Evolutionary conservation across 2,888 invertebrate genomes (phyloP).

Genomic region (Sesia bembeciformis): DNA sequence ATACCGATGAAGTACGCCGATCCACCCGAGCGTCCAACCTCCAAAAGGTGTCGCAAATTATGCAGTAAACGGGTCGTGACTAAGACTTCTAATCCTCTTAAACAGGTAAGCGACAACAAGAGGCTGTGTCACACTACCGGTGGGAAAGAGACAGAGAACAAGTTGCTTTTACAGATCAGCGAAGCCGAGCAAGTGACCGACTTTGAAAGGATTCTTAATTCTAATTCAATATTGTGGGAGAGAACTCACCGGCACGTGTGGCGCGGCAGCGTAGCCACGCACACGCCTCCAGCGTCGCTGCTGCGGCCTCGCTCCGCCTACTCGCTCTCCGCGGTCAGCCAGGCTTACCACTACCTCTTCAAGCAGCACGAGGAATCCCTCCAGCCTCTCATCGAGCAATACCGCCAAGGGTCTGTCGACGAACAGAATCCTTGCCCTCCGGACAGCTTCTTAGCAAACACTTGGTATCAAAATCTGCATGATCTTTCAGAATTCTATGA

Average conservation of each 20-base stretch:
- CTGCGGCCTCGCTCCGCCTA: slow-evolving; percentile 56
- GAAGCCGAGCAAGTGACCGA: slow-evolving; percentile 76
- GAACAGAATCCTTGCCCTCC: slow-evolving; percentile 23
- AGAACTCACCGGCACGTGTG: slow-evolving; percentile 55
- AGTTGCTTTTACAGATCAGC: slow-evolving; percentile 70
- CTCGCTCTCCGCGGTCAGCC: slow-evolving; percentile 57
- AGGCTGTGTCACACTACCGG: slow-evolving; percentile 53
- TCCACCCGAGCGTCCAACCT: slow-evolving; percentile 47
- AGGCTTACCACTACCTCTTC: slow-evolving; percentile 59
- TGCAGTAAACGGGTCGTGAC: slow-evolving; percentile 29
- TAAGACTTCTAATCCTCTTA: slow-evolving; percentile 53
- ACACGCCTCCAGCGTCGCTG: slow-evolving; percentile 40
- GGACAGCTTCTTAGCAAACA: slow-evolving; percentile 38
- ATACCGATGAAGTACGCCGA: slow-evolving; percentile 64
- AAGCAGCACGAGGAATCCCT: slow-evolving; percentile 64
- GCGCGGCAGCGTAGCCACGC: slow-evolving; percentile 39
- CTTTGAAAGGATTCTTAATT: slow-evolving; percentile 78
- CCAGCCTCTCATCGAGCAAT: slow-evolving; percentile 51
- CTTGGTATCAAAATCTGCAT: slow-evolving; percentile 55
- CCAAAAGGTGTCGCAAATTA: slow-evolving; percentile 31
- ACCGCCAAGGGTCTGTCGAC: slow-evolving; percentile 35
- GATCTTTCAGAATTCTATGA: slow-evolving; percentile 68
- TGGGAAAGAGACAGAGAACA: slow-evolving; percentile 67
- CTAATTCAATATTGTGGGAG: slow-evolving; percentile 70
- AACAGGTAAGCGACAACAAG: slow-evolving; percentile 64